These are phyloP conservation scores for Drosophila aldrichi DNA, from an alignment of 2,888 invertebrate species.

Conservation along the genomic window DNA sequence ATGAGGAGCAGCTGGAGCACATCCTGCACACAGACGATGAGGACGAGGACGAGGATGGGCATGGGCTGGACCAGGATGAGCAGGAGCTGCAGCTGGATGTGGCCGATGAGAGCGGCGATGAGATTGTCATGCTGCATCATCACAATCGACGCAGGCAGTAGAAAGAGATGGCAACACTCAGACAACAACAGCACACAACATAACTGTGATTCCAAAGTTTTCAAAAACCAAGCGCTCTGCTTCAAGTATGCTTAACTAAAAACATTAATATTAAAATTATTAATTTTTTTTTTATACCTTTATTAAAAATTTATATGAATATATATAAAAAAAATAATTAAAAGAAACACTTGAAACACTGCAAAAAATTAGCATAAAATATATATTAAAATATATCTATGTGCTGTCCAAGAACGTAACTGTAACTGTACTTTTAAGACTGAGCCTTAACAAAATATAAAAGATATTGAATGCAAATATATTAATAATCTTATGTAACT, in stretches of 20 bases:
- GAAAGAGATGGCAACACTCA: slow-evolving; percentile 11
- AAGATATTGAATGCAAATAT: not conserved
- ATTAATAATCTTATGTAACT: not conserved
- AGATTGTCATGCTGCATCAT: slow-evolving; percentile 81
- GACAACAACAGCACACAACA: slow-evolving; percentile 52
- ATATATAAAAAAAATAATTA: not conserved
- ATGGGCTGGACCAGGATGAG: slow-evolving; percentile 37
- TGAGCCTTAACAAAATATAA: slow-evolving; percentile 33
- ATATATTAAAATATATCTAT: not conserved
- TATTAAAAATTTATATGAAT: slow-evolving; percentile 5
- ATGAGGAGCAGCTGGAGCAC: slow-evolving; percentile 88
- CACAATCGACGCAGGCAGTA: slow-evolving; percentile 58
- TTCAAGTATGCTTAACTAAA: slow-evolving; percentile 22
- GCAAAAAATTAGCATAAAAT: not conserved
- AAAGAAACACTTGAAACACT: not conserved
- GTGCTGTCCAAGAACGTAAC: slow-evolving; percentile 28
- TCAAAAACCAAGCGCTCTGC: slow-evolving; percentile 57
- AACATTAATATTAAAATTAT: slow-evolving; percentile 1
- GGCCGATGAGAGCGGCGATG: slow-evolving; percentile 80
- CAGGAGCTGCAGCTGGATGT: slow-evolving; percentile 65
- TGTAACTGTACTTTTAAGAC: slow-evolving; percentile 56
- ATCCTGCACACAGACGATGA: slow-evolving; percentile 86
- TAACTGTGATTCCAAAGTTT: slow-evolving; percentile 75
- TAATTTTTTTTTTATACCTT: slow-evolving; percentile 23
- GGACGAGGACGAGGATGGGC: slow-evolving; percentile 84